Conservation (phyloP, 2,797 vertebrate genomes). For the Synaphobranchus kaupii region DNA sequence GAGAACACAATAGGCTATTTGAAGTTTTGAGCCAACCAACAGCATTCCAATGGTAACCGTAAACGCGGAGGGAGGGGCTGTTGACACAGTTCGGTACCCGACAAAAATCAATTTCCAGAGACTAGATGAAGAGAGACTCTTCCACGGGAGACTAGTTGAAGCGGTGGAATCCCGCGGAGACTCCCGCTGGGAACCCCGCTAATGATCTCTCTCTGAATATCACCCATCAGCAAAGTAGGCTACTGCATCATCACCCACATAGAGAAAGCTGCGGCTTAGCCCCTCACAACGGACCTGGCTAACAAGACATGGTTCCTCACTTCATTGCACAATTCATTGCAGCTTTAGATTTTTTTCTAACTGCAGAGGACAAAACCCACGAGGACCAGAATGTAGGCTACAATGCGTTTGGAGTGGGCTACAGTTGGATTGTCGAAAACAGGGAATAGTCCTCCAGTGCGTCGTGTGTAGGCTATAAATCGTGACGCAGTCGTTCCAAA, state of each 20-base stretch:
- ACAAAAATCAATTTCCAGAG: background rate
- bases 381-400: background rate
- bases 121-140: too few relatives aligned
- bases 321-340: slow-evolving; percentile 1
- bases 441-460: background rate
- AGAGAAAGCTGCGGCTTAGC: background rate
- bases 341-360: background rate
- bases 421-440: background rate
- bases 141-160: background rate
- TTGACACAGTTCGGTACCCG: background rate
- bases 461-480: background rate
- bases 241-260: background rate
- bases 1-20: background rate
- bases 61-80: background rate
- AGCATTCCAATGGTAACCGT: background rate
- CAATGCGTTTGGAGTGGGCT: background rate
- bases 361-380: background rate
- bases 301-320: background rate
- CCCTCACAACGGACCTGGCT: slow-evolving; percentile 3
- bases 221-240: background rate
- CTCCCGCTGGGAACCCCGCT: background rate
- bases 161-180: slow-evolving; percentile 8
- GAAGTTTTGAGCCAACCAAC: background rate
- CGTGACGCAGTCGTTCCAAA: background rate
- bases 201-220: slow-evolving; percentile 11